Evolutionary conservation across 2,888 invertebrate genomes (phyloP), one percentile per base, ranked within the genome.

Genomic region (Rhaphigaster nebulosa): DNA sequence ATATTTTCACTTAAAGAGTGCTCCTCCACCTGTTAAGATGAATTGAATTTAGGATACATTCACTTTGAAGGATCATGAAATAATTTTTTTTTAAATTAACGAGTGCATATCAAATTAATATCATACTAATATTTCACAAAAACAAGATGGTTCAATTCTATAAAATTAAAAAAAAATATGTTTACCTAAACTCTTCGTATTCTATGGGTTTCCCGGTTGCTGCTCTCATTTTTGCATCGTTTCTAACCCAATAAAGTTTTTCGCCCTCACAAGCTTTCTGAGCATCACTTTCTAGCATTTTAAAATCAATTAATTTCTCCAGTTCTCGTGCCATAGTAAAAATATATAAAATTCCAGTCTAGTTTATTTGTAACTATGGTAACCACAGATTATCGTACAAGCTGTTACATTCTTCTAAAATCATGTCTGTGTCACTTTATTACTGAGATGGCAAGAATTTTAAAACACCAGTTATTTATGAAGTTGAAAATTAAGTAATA

Each of bases 101-200:
- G 20, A 54, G 23, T 60, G 12, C 10, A 60, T n/a, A 12, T 0
- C 8, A 60, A 60, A 13, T n/a, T 1, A 60, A 2, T 60, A n/a
- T n/a, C 12, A n/a, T 15, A 60, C n/a, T n/a, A 60, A n/a, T 56
- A 8, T 56, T 60, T n/a, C n/a, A 1, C 3, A n/a, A 60, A 60
- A 60, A 60, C n/a, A 60, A 65, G 12, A 88, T 65, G 20, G 4
- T 60, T 26, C n/a, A 38, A 20, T 41, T 65, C 54, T 88, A 54
- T 23, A 88, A 87, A 26, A 52, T 52, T 18, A 52, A 41, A 84
- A n/a, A 23, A 41, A 52, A 4, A 65, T 26, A 10, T 18, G 34
- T 3, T 0, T 65, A 89, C 90, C 90, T 90, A 60, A 90, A 90
- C 34, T 84, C 87, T 23, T 90, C 90, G 41, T 90, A 90, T 52